These are phyloP conservation scores for Orientallactaga sibirica DNA, from an alignment of 2,797 vertebrate genomes.

Conservation along the genomic window DNA sequence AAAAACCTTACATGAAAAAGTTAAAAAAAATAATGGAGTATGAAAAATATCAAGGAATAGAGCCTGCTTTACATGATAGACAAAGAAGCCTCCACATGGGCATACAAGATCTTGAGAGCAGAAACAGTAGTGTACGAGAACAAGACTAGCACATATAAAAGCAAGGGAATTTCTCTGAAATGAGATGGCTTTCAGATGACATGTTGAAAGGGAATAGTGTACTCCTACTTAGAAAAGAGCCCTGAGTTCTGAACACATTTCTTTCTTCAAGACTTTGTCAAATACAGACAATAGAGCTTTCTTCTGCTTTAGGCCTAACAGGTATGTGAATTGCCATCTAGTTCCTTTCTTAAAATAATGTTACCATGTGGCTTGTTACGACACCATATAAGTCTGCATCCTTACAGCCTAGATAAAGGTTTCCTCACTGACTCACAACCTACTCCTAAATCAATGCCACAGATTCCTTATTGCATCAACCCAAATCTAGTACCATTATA, in stretches of 20 bases:
- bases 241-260: background rate
- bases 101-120: background rate
- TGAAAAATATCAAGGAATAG: background rate
- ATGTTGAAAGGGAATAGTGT: background rate
- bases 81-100: background rate
- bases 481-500: background rate
- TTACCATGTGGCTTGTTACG: background rate
- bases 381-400: background rate
- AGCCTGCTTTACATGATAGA: background rate
- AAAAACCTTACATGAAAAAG: slow-evolving; percentile 11
- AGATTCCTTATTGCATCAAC: background rate
- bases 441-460: background rate
- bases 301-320: background rate
- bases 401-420: background rate
- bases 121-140: background rate
- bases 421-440: background rate
- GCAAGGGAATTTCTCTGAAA: background rate
- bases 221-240: background rate
- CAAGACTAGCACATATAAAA: background rate
- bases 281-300: background rate
- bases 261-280: slow-evolving; percentile 18
- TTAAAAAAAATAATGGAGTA: background rate
- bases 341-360: background rate
- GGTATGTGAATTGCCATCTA: background rate
- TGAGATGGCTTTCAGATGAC: background rate